Evolutionary conservation across 2,888 invertebrate genomes (phyloP).

Genomic region (Tridacna gigas): DNA sequence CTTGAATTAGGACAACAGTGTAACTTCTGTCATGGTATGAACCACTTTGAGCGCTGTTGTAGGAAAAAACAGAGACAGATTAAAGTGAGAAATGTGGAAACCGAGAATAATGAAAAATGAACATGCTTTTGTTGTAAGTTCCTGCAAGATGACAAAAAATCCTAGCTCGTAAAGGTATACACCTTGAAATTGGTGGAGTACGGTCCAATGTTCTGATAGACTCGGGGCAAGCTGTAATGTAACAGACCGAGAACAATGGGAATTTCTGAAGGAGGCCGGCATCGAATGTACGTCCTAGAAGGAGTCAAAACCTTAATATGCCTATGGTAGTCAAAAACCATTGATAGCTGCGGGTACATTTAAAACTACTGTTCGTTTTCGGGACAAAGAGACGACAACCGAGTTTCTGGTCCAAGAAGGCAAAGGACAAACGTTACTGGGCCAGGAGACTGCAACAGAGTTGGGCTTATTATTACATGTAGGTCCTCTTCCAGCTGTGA

Average conservation of each 20-base stretch:
- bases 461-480: slow-evolving; percentile 30
- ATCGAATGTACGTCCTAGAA: slow-evolving; percentile 21
- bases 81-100: not conserved
- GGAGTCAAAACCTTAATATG: too few species aligned
- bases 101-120: not conserved
- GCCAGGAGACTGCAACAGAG: slow-evolving; percentile 25
- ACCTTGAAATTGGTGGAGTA: not conserved
- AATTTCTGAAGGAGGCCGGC: not conserved
- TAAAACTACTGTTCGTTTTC: slow-evolving; percentile 18
- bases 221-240: too few species aligned
- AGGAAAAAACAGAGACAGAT: not conserved
- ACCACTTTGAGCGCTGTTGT: not conserved
- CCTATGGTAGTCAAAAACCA: slow-evolving; percentile 40
- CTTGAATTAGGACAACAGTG: not conserved
- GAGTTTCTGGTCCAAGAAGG: slow-evolving; percentile 30
- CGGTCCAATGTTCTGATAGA: not conserved
- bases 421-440: slow-evolving; percentile 26
- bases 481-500: not conserved
- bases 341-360: slow-evolving; percentile 42
- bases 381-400: not conserved
- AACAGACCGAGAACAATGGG: not conserved
- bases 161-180: not conserved
- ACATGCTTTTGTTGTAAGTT: not conserved
- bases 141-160: not conserved
- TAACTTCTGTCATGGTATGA: not conserved